Evolutionary conservation across 2,888 invertebrate species (phyloP), one percentile per base, ranked within the genome.

Genomic region (Nymphalis c-album): DNA sequence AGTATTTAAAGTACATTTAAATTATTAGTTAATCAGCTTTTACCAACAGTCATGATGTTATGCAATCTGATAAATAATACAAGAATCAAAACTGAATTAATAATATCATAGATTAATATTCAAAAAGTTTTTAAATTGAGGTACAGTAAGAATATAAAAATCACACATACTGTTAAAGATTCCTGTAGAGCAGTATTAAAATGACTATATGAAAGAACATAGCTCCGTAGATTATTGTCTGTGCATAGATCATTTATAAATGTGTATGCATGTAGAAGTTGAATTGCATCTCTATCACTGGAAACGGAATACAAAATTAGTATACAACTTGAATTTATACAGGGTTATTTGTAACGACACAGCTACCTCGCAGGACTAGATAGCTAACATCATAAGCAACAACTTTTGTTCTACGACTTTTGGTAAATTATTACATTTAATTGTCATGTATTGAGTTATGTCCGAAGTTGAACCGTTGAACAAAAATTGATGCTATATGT

Each of bases 191-290:
- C 75, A 1, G 74, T 72, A 13, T 77, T 75, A 62, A 89, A 91
- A 61, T 88, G 72, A 3, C 88, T 86, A 73, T 92, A 92, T 1
- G 86, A 84, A 1, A 87, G 69, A 48, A 92, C 90, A 65, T 82
- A 87, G 47, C 78, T 77, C 4, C 82, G 78, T 26, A 92, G 74
- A 59, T 85, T 86, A 40, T 66, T 76, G 76, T 92, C 91, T 0
- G 78, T 72, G 69, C 88, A 90, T 10, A 93, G 75, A 47, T 93
- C 92, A 46, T 86, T 87, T 55, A 92, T 77, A 63, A 93, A 90
- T 0, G 91, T 89, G 75, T 88, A 87, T 0, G 91, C 87, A 68
- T 93, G 92, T 0, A 90, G 81, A 0, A 92, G 74, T 59, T 91
- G 91, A 0, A 84, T 87, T 0, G 86, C 75, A 47, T 93, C 91